A percentile compares a stretch with the other conserved stretches of the same genome.
phyloP scores from a whole-genome alignment of 2,797 vertebrate species.

The Phaenicophaeus curvirostris region DNA sequence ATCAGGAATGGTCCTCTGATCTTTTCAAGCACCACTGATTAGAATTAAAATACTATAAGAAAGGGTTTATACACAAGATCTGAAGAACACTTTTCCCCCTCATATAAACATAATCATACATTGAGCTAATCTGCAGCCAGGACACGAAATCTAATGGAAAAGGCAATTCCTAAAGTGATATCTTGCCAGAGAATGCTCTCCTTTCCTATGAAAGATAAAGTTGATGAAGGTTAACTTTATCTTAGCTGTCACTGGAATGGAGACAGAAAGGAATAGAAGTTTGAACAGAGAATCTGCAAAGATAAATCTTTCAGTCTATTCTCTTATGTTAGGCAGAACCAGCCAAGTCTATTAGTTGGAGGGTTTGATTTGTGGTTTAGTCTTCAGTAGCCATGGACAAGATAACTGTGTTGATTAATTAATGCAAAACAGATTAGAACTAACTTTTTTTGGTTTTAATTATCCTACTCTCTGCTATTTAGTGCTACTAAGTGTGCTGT shows the following conservation, averaged over 20 bases:
- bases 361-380: background rate
- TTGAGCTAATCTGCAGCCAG: background rate
- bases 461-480: background rate
- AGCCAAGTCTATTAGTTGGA: rapidly evolving
- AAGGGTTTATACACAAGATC: background rate
- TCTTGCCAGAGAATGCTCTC: background rate
- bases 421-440: background rate
- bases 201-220: background rate
- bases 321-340: background rate
- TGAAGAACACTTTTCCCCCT: background rate
- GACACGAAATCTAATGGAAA: background rate
- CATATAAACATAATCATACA: background rate
- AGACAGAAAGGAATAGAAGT: background rate
- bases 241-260: background rate
- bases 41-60: background rate
- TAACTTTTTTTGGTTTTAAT: background rate
- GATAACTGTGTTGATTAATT: background rate
- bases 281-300: background rate
- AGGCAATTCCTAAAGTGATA: background rate
- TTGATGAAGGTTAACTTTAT: background rate
- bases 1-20: background rate
- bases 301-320: background rate
- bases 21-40: background rate
- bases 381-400: background rate
- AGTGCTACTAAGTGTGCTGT: background rate